Base-by-base conservation (phyloP, 2,797 vertebrate genomes). In the Podargus strigoides region DNA sequence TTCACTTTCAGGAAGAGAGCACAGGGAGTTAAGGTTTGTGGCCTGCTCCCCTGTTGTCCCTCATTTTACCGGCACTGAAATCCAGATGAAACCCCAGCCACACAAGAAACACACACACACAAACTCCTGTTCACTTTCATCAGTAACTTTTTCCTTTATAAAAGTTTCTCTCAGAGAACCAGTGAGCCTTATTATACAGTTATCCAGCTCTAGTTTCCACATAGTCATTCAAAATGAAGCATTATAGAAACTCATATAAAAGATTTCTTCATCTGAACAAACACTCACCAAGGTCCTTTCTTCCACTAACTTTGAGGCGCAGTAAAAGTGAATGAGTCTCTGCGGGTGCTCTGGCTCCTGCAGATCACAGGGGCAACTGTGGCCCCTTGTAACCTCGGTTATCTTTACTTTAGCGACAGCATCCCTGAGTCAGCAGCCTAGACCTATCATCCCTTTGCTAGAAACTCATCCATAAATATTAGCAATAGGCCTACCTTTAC, bases 1-100 rank as follows among this genome's bases (percentile, higher is more conserved):
- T 96, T 97, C 89, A 81, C 95, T 98, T 97, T 95, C 97, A 96
- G 97, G 87, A 95, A 60, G 72, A 96, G 93, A 97, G 97, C 94
- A 90, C 59, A 90, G 97, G 98, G 95, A 97, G 95, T 93, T 96
- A 80, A 85, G 94, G 96, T 94, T 97, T 94, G 90, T 97, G 96
- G 88, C 93, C 75, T 82, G 73, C 85, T 97, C 97, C 87, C 89
- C 89, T 80, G 92, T 93, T 98, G 98, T 94, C 91, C 91, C 93
- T 94, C 95, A 87, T 97, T 97, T 98, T 98, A 49, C 62, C 97
- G 96, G 89, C 95, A 85, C 91, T 91, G 97, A 95, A 95, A 95
- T 73, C 53, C 36, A 95, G 93, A 94, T 90, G 96, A 97, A 96
- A 91, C 90, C 94, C 89, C 42, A 49, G 73, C 73, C 1, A 4